Evolutionary conservation across 53 echinoderm and acorn worm genomes (phyloP).

Genomic region (Zoroaster sp.): DNA sequence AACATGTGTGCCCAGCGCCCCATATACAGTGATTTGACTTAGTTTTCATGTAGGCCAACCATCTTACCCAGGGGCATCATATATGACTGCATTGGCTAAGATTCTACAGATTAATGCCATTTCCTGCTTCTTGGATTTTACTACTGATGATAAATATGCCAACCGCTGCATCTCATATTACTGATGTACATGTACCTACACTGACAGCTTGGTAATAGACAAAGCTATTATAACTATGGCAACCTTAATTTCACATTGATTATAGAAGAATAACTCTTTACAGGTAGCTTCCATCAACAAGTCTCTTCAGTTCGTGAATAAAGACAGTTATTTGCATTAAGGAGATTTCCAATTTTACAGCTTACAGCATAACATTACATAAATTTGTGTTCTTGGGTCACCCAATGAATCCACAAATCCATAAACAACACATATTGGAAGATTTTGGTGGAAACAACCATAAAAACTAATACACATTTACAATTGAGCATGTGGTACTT

Average conservation of each 20-base stretch:
- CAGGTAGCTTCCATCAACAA: neutral
- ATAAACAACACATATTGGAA: too few relatives aligned
- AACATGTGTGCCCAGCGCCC: neutral
- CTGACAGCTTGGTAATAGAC: neutral
- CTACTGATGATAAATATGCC: neutral
- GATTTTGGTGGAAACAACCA: too few relatives aligned
- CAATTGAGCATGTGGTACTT: too few relatives aligned
- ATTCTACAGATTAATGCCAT: constrained; percentile 2
- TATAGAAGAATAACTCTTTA: too few relatives aligned
- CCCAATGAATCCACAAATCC: too few relatives aligned
- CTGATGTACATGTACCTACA: neutral
- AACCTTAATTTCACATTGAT: neutral
- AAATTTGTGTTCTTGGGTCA: too few relatives aligned
- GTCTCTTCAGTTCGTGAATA: neutral
- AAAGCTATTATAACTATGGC: neutral
- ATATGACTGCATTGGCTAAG: neutral
- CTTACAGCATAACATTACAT: too few relatives aligned
- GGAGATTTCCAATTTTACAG: too few relatives aligned
- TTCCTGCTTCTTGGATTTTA: neutral
- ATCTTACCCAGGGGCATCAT: constrained; percentile 15
- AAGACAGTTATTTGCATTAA: neutral
- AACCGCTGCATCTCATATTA: neutral
- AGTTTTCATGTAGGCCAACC: neutral
- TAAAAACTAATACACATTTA: too few relatives aligned
- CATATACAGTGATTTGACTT: neutral